Base-by-base conservation (phyloP, 2,888 invertebrate species). In the Cyaniris semiargus region DNA sequence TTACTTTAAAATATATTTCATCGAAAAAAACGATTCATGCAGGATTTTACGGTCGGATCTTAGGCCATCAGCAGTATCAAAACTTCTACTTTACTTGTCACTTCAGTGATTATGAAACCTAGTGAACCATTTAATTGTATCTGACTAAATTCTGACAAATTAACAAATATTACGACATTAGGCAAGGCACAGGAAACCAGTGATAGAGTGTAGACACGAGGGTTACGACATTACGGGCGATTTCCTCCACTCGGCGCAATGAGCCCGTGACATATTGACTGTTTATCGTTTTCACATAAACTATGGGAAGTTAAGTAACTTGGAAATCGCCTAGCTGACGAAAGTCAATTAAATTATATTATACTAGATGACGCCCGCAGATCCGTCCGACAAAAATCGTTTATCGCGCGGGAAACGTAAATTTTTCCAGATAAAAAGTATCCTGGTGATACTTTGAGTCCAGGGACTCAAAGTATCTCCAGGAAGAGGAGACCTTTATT, bases 151-250 rank as follows among this genome's bases (percentile, higher is more conserved):
- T 60, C 60, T 66, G 5, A 27, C 66, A 66, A 66, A 66, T 66
- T 27, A 66, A 31, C 66, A 66, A 27, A 31, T 66, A 31, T 66
- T 66, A 66, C 66, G 15, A 66, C 66, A 66, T 31, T 31, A 66
- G 66, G 10, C 27, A 27, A 31, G 27, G 18, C 66, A 31, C 66
- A 66, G 66, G 66, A 66, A 66, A 13, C 66, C 27, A 31, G 15
- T 66, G 66, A 66, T 66, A 66, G 66, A 27, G 27, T 27, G 66
- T 31, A 66, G 66, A 27, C 66, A 66, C 23, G 21, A 66, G 66
- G 15, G 66, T 66, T 66, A 31, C 66, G 27, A 66, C 15, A 66
- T 27, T 31, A 66, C 7, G 6, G 27, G 15, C 66, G 66, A 66
- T 66, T 66, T 66, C 66, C 66, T 66, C 66, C 66, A 18, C 27